Base-by-base conservation (phyloP, 2,113 vertebrate species). In the Pelobates fuscus region DNA sequence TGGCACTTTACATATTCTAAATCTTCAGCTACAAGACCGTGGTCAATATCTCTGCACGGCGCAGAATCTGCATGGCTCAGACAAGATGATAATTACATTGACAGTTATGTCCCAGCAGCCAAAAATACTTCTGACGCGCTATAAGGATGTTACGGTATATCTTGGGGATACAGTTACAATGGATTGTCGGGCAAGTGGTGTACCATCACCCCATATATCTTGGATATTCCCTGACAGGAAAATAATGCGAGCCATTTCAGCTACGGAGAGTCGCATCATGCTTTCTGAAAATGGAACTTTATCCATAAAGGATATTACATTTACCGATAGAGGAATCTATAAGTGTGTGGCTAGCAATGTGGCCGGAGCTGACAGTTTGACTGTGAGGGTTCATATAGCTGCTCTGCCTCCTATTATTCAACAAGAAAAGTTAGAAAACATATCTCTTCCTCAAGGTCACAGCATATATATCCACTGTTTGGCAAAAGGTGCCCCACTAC, bases 21-120 rank as follows among this genome's bases (percentile, higher is more conserved):
- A 85, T 2, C 86, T 82, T 0, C 93, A 94, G 2, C 82, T 87
- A 7, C 84, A 88, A 24, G 96, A 98, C 77, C 85, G 59, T 0
- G 96, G 95, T 1, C 93, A 91, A 75, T 98, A 97, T 82, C 43
- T 92, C 67, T 98, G 96, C 81, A 90, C 82, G 0, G 93, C 89
- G 55, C 90, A 89, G 79, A 97, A 96, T 78, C 80, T 86, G 29
- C 87, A 94, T 2, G 95, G 96, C 0, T 7, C 78, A 1, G 95
- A 94, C 82, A 84, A 87, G 77, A 80, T 83, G 82, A 57, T 80
- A 1, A 70, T 92, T 65, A 65, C 82, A 24, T 84, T 98, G 1
- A 71, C 88, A 0, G 91, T 98, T 2, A 43, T 89, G 17, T 82
- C 87, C 2, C 89, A 91, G 49, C 92, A 84, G 32, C 95, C 95